phyloP scores from a whole-genome alignment of 2,797 vertebrate genomes.

The Fratercula arctica region DNA sequence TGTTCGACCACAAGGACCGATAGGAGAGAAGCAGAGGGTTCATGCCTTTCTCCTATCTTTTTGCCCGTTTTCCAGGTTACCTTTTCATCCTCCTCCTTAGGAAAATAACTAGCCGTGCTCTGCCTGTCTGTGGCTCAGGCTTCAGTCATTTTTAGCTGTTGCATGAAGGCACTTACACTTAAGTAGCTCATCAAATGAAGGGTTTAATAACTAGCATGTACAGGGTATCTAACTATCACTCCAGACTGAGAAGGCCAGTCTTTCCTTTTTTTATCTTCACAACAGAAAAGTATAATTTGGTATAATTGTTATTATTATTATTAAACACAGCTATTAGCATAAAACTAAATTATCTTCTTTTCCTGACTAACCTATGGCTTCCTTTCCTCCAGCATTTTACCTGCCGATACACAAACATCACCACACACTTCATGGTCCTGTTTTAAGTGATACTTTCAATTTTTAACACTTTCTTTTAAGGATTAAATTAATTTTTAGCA shows the following conservation, averaged over 20 bases:
- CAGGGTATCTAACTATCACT: background rate
- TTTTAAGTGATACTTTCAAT: background rate
- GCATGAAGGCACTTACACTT: background rate
- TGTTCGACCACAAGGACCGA: background rate
- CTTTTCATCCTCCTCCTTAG: background rate
- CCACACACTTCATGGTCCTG: fast-evolving
- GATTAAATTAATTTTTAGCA: background rate
- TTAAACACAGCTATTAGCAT: background rate
- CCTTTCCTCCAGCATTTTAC: background rate
- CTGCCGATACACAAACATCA: background rate
- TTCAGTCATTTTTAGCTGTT: background rate
- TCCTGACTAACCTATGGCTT: background rate
- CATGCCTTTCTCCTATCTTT: background rate
- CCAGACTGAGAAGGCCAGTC: background rate
- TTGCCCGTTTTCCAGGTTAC: background rate
- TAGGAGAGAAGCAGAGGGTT: background rate
- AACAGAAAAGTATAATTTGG: background rate
- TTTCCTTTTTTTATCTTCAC: background rate
- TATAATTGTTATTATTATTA: background rate
- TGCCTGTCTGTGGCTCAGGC: background rate
- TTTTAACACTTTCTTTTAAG: background rate
- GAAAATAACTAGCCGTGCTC: background rate
- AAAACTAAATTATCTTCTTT: background rate
- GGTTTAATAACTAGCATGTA: background rate
- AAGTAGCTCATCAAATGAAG: background rate